Evolutionary conservation across 2,797 vertebrate species (phyloP).

Genomic region (Enteromius mattozi): DNA sequence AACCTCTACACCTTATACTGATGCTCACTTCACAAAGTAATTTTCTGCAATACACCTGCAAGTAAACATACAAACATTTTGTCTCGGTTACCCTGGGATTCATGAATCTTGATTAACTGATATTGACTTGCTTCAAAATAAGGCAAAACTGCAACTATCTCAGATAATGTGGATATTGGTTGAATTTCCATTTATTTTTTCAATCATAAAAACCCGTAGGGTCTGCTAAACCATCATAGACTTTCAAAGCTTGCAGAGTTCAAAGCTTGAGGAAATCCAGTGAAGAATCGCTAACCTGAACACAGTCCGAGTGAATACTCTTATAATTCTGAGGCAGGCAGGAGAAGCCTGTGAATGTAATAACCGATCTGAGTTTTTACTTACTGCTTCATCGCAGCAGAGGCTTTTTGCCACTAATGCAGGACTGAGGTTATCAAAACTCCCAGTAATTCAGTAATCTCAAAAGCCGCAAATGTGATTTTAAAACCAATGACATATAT

Average conservation of each 20-base stretch:
- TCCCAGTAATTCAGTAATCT: neutral
- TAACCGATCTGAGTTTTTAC: neutral
- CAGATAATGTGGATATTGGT: neutral
- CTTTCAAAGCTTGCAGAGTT: slow-evolving; percentile 32
- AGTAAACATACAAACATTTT: neutral
- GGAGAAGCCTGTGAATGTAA: neutral
- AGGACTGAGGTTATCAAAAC: neutral
- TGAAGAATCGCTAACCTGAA: neutral
- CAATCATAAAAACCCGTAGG: neutral
- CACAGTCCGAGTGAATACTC: neutral
- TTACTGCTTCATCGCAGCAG: neutral
- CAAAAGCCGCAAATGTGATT: neutral
- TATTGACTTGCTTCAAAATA: neutral
- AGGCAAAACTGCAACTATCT: neutral
- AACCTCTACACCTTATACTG: neutral
- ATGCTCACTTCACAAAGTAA: neutral
- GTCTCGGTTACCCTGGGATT: neutral
- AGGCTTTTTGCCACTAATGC: neutral
- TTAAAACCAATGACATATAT: neutral
- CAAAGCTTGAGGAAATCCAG: neutral
- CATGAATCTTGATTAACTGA: neutral
- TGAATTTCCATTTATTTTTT: neutral
- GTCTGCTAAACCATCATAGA: neutral
- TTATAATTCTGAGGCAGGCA: neutral
- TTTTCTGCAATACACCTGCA: neutral